phyloP scores from a whole-genome alignment of 2,888 invertebrate species.

The Limenitis camilla region DNA sequence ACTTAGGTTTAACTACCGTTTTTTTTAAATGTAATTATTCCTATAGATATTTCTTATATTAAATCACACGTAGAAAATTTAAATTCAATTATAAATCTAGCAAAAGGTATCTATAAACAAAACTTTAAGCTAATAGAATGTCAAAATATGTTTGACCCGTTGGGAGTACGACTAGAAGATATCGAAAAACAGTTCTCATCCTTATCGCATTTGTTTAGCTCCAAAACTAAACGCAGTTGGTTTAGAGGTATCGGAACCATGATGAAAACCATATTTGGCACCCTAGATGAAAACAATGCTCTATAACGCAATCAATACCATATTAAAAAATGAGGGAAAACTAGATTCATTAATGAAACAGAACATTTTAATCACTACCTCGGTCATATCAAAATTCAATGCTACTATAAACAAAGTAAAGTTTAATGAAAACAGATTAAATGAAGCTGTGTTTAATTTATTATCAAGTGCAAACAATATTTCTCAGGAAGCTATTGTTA shows the following conservation, averaged over 20 bases:
- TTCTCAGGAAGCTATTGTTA: neutral
- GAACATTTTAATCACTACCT: constrained; percentile 24
- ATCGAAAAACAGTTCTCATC: constrained; percentile 16
- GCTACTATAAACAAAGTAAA: constrained; percentile 16
- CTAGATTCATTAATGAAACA: constrained; percentile 23
- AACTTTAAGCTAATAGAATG: constrained; percentile 1
- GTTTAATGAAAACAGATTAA: constrained; percentile 10
- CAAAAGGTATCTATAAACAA: neutral
- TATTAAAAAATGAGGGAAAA: constrained; percentile 20
- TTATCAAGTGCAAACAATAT: constrained; percentile 10
- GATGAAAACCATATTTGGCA: no score
- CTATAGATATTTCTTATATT: constrained; percentile 23
- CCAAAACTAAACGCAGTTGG: constrained; percentile 22
- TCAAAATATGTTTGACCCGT: constrained; percentile 14
- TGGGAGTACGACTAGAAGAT: constrained; percentile 8
- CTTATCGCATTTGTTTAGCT: constrained; percentile 22
- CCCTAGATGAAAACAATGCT: constrained; percentile 27
- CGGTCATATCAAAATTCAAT: constrained; percentile 13
- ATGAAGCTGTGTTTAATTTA: no score
- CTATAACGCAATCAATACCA: constrained; percentile 17
- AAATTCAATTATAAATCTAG: neutral
- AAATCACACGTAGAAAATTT: constrained; percentile 21
- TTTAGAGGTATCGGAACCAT: constrained; percentile 23
- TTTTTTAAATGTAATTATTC: constrained; percentile 18
- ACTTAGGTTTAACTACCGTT: constrained; percentile 19